Conservation (phyloP, 2,888 invertebrate genomes). For the Ophion costatus region DNA sequence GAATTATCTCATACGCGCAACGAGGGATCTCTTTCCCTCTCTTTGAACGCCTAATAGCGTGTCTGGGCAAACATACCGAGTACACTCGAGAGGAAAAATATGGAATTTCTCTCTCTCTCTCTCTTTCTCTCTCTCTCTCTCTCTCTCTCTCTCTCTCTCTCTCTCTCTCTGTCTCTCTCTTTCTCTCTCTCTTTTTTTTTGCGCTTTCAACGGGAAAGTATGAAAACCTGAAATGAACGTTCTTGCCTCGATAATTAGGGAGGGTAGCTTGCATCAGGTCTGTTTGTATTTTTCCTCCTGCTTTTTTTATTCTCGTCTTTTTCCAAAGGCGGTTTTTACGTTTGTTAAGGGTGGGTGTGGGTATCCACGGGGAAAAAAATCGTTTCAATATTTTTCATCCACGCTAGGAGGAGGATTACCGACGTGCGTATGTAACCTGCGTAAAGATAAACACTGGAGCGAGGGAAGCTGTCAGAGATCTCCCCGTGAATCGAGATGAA, state of each 20-base stretch:
- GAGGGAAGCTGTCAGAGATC: too few relatives aligned
- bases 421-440: too few relatives aligned
- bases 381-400: background rate
- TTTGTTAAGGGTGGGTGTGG: background rate
- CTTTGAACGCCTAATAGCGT: constrained; percentile 46
- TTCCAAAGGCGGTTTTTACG: constrained; percentile 6
- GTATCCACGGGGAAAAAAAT: background rate
- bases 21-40: background rate
- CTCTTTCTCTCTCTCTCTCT: too few relatives aligned
- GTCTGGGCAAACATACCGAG: constrained; percentile 48
- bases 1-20: constrained; percentile 27
- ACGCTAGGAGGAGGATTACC: background rate
- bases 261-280: constrained; percentile 4
- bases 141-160: background rate
- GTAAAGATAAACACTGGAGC: too few relatives aligned
- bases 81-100: constrained; percentile 30
- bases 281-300: background rate
- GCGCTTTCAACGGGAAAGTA: constrained; percentile 6
- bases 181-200: background rate
- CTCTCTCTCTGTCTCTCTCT: background rate
- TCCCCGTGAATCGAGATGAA: too few relatives aligned
- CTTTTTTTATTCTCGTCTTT: background rate
- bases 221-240: constrained; percentile 36
- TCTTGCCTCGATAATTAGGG: constrained; percentile 37
- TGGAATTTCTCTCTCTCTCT: background rate